A percentile compares a stretch with the other conserved stretches of the same genome.
Conservation (phyloP, 1,140 invertebrate genomes). For the Philopotamus ludificatus region DNA sequence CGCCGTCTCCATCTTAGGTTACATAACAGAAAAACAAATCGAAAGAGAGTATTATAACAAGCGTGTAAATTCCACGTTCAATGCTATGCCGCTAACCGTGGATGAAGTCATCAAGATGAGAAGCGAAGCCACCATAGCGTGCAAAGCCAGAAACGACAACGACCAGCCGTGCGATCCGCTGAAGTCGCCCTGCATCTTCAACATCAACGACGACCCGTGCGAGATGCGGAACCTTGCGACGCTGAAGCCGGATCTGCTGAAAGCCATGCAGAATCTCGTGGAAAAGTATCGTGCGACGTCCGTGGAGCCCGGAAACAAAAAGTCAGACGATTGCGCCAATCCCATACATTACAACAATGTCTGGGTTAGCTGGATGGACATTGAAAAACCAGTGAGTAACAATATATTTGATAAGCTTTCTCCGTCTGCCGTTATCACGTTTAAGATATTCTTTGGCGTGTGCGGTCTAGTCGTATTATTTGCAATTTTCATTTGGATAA, state of each 20-base stretch:
- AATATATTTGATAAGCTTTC: conserved; percentile 15
- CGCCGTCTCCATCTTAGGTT: conserved; percentile 51
- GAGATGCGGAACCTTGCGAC: conserved; percentile 69
- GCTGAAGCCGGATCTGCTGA: conserved; percentile 49
- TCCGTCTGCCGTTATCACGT: conserved; percentile 4
- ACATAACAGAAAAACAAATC: conserved; percentile 51
- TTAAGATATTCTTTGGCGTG: conserved; percentile 19
- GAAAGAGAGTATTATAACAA: conserved; percentile 43
- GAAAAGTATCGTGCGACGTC: conserved; percentile 52
- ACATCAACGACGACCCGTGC: conserved; percentile 74
- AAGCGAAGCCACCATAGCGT: conserved; percentile 24
- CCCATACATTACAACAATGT: conserved; percentile 58
- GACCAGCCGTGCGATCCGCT: conserved; percentile 33
- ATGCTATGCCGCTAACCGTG: conserved; percentile 6
- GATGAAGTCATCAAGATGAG: conserved; percentile 14
- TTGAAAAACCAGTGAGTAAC: background rate
- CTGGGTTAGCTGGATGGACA: conserved; percentile 59
- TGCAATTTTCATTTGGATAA: conserved; percentile 11
- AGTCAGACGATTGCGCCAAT: conserved; percentile 57
- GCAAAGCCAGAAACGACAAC: conserved; percentile 21
- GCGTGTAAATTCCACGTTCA: conserved; percentile 4
- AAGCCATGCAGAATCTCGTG: conserved; percentile 52
- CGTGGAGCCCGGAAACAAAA: conserved; percentile 56
- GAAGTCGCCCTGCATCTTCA: conserved; percentile 64
- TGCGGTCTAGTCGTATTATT: conserved; percentile 13